These are phyloP conservation scores for Anastrepha ludens DNA, from an alignment of 1,140 invertebrate species.

Conservation along the genomic window DNA sequence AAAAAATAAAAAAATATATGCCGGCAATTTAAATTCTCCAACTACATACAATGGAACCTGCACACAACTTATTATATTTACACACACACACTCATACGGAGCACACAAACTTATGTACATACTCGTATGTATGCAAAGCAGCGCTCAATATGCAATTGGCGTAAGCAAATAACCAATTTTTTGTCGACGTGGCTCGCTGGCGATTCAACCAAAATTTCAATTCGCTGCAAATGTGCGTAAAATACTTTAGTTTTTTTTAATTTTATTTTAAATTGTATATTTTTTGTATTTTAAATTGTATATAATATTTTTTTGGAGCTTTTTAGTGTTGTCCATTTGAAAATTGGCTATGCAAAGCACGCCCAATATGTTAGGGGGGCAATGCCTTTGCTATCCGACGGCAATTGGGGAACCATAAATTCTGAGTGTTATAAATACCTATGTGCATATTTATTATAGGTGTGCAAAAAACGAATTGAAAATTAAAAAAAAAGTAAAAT, in stretches of 20 bases:
- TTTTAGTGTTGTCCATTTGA: neutral
- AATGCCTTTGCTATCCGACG: neutral
- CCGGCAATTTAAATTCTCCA: neutral
- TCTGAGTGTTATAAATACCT: no score
- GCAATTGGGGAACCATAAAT: no score
- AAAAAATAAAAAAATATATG: neutral
- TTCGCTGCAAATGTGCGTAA: neutral
- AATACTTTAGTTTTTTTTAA: neutral
- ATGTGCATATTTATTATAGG: no score
- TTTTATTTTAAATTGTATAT: neutral
- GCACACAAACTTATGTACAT: neutral
- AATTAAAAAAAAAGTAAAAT: no score
- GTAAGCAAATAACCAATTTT: conserved; percentile 19
- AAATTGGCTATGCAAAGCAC: conserved; percentile 39
- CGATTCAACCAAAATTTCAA: neutral
- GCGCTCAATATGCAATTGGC: neutral
- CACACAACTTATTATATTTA: neutral
- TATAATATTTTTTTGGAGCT: neutral
- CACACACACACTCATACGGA: neutral
- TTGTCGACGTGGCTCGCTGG: neutral
- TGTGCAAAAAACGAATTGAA: no score
- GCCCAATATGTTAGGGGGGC: neutral
- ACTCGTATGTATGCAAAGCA: neutral
- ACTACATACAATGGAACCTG: neutral
- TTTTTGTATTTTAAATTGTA: neutral